Conservation (phyloP, 2,888 invertebrate species). For the Oligia latruncula region DNA sequence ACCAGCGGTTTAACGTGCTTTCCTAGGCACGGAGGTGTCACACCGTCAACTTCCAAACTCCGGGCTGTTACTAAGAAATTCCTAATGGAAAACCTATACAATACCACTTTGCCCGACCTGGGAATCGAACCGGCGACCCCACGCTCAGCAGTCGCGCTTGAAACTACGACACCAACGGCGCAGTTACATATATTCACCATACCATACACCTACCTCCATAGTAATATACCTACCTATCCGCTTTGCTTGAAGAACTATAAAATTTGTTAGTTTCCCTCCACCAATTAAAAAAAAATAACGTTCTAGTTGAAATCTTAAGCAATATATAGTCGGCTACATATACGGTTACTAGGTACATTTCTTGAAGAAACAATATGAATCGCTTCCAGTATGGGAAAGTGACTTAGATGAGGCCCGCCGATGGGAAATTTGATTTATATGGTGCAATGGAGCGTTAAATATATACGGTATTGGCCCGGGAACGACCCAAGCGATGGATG, state of each 20-base stretch:
- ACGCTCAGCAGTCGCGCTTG: too few relatives aligned
- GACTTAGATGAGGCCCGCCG: slow-evolving; percentile 56
- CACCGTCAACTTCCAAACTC: too few relatives aligned
- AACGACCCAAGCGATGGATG: slow-evolving; percentile 39
- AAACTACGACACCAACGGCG: neutral
- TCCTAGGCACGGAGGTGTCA: too few relatives aligned
- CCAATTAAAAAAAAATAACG: too few relatives aligned
- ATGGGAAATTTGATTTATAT: slow-evolving; percentile 64
- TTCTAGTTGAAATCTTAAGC: too few relatives aligned
- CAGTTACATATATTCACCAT: neutral
- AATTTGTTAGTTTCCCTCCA: too few relatives aligned
- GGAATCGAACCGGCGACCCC: too few relatives aligned
- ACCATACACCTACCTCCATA: neutral
- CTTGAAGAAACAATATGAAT: slow-evolving; percentile 39
- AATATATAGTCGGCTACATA: too few relatives aligned
- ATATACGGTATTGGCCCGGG: slow-evolving; percentile 53
- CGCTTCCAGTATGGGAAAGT: slow-evolving; percentile 49
- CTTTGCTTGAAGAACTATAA: neutral
- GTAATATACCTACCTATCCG: neutral
- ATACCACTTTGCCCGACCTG: too few relatives aligned
- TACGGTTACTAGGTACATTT: neutral
- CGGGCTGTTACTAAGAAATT: too few relatives aligned
- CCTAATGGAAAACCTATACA: too few relatives aligned
- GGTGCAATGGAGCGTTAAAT: slow-evolving; percentile 62
- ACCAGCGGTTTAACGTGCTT: too few relatives aligned